These are phyloP conservation scores for Lipotes vexillifer DNA, from an alignment of 2,113 vertebrate species.

Conservation along the genomic window DNA sequence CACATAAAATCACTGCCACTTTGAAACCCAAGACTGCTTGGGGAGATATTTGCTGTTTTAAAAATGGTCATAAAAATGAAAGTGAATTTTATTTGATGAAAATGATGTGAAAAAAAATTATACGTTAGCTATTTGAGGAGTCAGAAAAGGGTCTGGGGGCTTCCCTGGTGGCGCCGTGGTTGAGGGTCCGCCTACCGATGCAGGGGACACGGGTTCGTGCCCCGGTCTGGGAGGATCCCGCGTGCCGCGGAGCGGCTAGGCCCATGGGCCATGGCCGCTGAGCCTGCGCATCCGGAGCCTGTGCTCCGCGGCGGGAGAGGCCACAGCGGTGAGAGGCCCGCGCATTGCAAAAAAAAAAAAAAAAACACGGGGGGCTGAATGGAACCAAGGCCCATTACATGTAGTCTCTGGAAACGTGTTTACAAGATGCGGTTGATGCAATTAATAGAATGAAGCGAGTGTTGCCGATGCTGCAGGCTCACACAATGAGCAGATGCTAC, in stretches of 20 bases:
- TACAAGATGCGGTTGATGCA: background rate
- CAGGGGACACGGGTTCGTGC: too few species aligned
- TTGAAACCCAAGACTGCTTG: background rate
- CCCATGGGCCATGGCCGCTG: too few species aligned
- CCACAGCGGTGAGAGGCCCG: too few species aligned
- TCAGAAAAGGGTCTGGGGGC: background rate
- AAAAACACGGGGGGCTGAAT: background rate
- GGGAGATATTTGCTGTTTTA: background rate
- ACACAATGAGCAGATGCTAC: background rate
- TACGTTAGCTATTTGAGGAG: background rate
- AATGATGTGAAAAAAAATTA: slow-evolving; percentile 22
- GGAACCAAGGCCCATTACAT: background rate
- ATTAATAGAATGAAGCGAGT: background rate
- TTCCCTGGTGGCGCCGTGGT: too few species aligned
- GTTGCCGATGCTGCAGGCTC: background rate
- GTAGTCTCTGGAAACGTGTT: background rate
- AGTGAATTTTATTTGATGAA: slow-evolving; percentile 31
- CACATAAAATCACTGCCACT: slow-evolving; percentile 11
- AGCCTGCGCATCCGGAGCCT: too few species aligned
- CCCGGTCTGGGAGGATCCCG: too few species aligned
- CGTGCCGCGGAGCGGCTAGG: too few species aligned
- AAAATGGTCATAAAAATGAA: slow-evolving; percentile 41
- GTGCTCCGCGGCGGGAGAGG: too few species aligned
- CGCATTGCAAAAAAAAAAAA: too few species aligned
- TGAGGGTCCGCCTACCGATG: too few species aligned